These are phyloP conservation scores for Heliothis virescens DNA, from an alignment of 1,140 invertebrate species.

Conservation along the genomic window DNA sequence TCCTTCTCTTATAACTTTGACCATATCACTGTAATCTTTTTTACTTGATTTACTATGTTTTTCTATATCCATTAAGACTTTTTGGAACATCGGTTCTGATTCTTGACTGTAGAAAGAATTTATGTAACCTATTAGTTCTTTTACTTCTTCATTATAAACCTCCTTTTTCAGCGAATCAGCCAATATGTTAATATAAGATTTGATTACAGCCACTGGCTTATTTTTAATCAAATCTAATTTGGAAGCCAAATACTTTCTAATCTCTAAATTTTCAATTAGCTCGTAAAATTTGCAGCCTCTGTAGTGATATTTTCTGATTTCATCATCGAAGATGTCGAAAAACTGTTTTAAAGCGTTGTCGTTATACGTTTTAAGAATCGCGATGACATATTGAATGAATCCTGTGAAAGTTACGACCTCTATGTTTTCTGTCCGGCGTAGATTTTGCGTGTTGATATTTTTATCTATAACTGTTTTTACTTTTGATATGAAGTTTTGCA, in stretches of 20 bases:
- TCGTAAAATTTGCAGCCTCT: conserved; percentile 57
- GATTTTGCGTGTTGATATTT: neutral
- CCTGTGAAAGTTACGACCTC: conserved; percentile 46
- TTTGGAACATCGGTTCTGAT: conserved; percentile 51
- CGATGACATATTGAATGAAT: conserved; percentile 57
- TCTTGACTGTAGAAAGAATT: conserved; percentile 62
- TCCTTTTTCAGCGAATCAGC: conserved; percentile 35
- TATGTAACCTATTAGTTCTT: conserved; percentile 52
- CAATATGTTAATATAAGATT: conserved; percentile 48
- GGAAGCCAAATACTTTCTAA: conserved; percentile 52
- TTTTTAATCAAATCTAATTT: conserved; percentile 53
- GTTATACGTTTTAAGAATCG: conserved; percentile 50
- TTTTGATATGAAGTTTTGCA: conserved; percentile 61
- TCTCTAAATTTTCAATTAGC: conserved; percentile 47
- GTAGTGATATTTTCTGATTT: conserved; percentile 58
- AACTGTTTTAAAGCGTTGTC: conserved; percentile 60
- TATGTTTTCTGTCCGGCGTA: neutral
- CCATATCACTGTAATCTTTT: conserved; percentile 35
- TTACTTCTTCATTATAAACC: conserved; percentile 27
- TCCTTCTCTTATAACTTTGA: conserved; percentile 47
- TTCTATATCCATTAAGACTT: conserved; percentile 51
- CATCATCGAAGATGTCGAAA: conserved; percentile 50
- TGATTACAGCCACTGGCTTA: conserved; percentile 36
- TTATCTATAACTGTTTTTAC: conserved; percentile 55
- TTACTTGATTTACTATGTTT: conserved; percentile 1